Evolutionary conservation across 2,797 vertebrate species (phyloP), one percentile per base, ranked within the genome.

Genomic region (Martes flavigula): DNA sequence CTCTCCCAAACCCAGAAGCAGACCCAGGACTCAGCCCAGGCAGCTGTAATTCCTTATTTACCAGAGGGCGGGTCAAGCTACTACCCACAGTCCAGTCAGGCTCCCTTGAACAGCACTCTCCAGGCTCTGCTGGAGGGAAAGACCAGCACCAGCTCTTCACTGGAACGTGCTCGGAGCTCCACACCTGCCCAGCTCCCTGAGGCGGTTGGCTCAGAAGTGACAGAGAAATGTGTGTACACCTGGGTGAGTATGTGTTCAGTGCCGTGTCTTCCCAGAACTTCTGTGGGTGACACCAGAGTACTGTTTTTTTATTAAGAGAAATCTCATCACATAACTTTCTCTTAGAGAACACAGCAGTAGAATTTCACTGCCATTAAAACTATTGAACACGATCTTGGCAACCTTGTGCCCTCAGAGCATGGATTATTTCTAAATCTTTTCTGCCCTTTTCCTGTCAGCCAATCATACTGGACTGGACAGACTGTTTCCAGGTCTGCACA

Each of bases 81-180:
- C 21, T 25, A 25, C 23, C 15, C 9, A 23, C 5, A 60, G 15
- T 20, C 12, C 35, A 17, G 27, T 38, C 40, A 20, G 18, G 13
- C 27, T 62, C 25, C 3, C 12, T 51, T 11, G 27, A 38, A 25
- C 6, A 70, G 60, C 2, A 10, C 51, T 70, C 32, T 62, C 23
- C 38, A 40, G 4, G 20, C 27, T 46, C 20, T 62, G 27, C 46
- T 2, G 3, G n/a, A 54, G 7, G 30, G 38, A 70, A 48, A 72
- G 51, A n/a, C 18, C 12, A 40, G 40, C 20, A 48, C 12, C 7
- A n/a, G 23, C 23, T 23, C 12, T 32, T 23, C 38, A 5, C 12
- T 18, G 30, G 35, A 8, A 5, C 0, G 0, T 15, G 9, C 32
- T 13, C 0, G 17, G 46, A 38, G 23, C 20, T 15, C 62, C 18